phyloP scores from a whole-genome alignment of 2,888 invertebrate genomes.

The Cotesia congregata region DNA sequence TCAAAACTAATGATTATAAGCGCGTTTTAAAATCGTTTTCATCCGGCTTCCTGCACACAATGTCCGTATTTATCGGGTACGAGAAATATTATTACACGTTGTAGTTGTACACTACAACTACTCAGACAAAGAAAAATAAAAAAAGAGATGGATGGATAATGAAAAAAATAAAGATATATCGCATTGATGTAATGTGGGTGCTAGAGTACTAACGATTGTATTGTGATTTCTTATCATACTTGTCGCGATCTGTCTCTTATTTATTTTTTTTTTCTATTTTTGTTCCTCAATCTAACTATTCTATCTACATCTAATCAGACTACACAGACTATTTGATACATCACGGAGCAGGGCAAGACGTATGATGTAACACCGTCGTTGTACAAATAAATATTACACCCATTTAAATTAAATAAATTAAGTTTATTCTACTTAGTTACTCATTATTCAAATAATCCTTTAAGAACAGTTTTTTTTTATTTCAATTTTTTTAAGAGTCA shows the following conservation, averaged over 20 bases:
- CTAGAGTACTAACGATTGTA: slow-evolving; percentile 7
- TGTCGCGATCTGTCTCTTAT: slow-evolving; percentile 21
- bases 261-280: background rate
- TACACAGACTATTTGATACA: background rate
- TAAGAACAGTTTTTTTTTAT: too few species aligned
- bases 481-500: too few species aligned
- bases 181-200: slow-evolving; percentile 5
- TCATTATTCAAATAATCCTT: too few species aligned
- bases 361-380: slow-evolving; percentile 17
- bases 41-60: slow-evolving; percentile 30
- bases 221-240: slow-evolving; percentile 28
- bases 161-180: background rate
- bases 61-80: slow-evolving; percentile 26
- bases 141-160: background rate
- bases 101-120: slow-evolving; percentile 1
- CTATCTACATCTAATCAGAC: background rate
- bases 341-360: slow-evolving; percentile 15
- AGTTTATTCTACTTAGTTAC: too few species aligned
- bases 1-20: slow-evolving; percentile 12
- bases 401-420: too few species aligned
- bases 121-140: slow-evolving; percentile 12
- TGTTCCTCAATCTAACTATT: slow-evolving; percentile 15
- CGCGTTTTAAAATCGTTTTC: slow-evolving; percentile 29
- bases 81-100: slow-evolving; percentile 28
- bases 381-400: background rate